Percentiles rank a stretch among this genome's conserved stretches.
phyloP scores from a whole-genome alignment of 2,888 invertebrate genomes.

The Chydorus sphaericus region DNA sequence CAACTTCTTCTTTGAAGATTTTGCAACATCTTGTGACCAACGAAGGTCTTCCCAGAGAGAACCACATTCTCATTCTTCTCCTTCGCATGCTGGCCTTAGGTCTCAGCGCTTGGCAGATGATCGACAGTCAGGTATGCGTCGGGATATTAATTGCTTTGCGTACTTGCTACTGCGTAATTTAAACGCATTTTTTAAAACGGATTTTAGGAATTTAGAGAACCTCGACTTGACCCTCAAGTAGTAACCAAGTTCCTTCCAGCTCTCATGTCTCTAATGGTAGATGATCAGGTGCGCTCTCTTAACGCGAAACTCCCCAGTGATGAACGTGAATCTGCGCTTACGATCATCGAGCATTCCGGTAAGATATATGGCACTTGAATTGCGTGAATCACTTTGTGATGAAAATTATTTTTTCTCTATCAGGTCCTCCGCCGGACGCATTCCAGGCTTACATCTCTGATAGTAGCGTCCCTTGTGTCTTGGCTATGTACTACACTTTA shows the following conservation, averaged over 20 bases:
- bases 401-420: conserved; percentile 8
- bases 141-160: neutral
- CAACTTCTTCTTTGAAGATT: conserved; percentile 82
- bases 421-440: conserved; percentile 77
- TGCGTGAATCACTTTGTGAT: neutral
- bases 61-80: conserved; percentile 71
- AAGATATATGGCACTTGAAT: conserved; percentile 10
- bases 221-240: conserved; percentile 80
- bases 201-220: conserved; percentile 73
- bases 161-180: neutral
- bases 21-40: conserved; percentile 36
- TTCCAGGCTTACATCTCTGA: conserved; percentile 84
- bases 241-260: conserved; percentile 90
- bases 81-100: conserved; percentile 85
- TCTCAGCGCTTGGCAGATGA: conserved; percentile 91
- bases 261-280: conserved; percentile 78
- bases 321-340: conserved; percentile 81
- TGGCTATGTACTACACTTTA: conserved; percentile 88
- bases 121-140: conserved; percentile 49
- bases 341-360: conserved; percentile 76
- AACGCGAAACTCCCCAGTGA: conserved; percentile 79
- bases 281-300: conserved; percentile 42
- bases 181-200: neutral
- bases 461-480: conserved; percentile 76
- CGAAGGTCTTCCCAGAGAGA: conserved; percentile 42